Conservation (phyloP, 1,140 invertebrate species). For the Pogonus chalceus region DNA sequence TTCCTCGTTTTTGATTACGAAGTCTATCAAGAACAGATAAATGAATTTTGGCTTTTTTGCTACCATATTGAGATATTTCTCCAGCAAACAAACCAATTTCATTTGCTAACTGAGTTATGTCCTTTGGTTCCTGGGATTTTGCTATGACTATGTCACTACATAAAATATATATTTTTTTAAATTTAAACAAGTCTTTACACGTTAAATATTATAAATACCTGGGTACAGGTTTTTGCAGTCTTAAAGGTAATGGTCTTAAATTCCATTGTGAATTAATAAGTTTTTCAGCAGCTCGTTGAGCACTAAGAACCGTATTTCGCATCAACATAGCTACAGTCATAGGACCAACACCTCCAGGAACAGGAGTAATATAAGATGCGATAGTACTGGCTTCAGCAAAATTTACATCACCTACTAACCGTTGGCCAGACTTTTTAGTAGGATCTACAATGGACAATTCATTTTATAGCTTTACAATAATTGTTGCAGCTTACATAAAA, state of each 20-base stretch:
- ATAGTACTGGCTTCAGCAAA: slow-evolving; percentile 69
- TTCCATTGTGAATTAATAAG: slow-evolving; percentile 51
- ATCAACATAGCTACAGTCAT: slow-evolving; percentile 99
- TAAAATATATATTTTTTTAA: slow-evolving; percentile 12
- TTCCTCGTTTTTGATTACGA: slow-evolving; percentile 59
- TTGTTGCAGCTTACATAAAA: neutral
- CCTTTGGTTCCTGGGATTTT: slow-evolving; percentile 76
- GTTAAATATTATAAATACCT: slow-evolving; percentile 39
- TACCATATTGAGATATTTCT: slow-evolving; percentile 87
- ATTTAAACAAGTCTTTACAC: neutral
- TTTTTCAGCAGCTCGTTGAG: slow-evolving; percentile 49
- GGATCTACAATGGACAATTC: slow-evolving; percentile 49
- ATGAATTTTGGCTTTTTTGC: slow-evolving; percentile 91
- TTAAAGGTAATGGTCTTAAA: slow-evolving; percentile 48
- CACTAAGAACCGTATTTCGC: slow-evolving; percentile 86
- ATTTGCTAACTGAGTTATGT: slow-evolving; percentile 62
- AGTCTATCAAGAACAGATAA: slow-evolving; percentile 73
- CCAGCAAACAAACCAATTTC: slow-evolving; percentile 75
- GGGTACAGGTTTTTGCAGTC: slow-evolving; percentile 55
- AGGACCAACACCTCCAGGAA: slow-evolving; percentile 95
- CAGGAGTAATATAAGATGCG: slow-evolving; percentile 88
- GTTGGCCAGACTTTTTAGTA: slow-evolving; percentile 70
- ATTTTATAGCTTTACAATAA: slow-evolving; percentile 6
- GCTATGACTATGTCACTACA: slow-evolving; percentile 83
- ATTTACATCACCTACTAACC: slow-evolving; percentile 91